Evolutionary conservation across 2,888 invertebrate genomes (phyloP), one percentile per base, ranked within the genome.

Genomic region (Myathropa florea): DNA sequence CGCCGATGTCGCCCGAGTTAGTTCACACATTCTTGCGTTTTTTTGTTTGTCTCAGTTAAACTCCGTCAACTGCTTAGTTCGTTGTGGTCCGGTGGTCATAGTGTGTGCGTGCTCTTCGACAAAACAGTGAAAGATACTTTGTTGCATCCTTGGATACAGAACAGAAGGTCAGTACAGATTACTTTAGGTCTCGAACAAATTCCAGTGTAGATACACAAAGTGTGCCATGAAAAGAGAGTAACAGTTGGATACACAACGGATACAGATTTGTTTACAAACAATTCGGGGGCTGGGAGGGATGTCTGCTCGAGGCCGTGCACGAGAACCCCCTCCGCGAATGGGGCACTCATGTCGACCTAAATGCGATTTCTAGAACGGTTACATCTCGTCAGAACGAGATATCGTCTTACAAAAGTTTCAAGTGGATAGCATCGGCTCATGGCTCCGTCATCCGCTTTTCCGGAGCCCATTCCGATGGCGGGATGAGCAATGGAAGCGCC

Each of bases 201-300:
- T 39, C 26, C 2, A 70, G 23, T 77, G 63, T 73, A 73, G 46
- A 53, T 77, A 73, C 39, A 60, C 65, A 53, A 14, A 59, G 46
- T 21, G 26, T 12, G 9, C 72, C 73, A 12, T 9, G 4, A 9
- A 39, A 55, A 39, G 30, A 60, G 72, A 71, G 72, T 81, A 73
- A 72, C 67, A 68, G 53, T 78, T 73, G 73, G 72, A 72, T 77
- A 73, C 81, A 77, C 33, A 72, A 33, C 33, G 53, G 65, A 72
- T 71, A 71, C 77, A 81, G 81, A 73, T 73, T 85, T 85, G 85
- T 85, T 85, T 85, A 85, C 85, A 85, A 85, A 85, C 85, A 85
- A 73, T 33, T 12, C 2, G 57, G 53, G 36, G 70, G 72, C 24
- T 36, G 63, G 14, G 53, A 59, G 64, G 68, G 61, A 24, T 30